Evolutionary conservation across 2,797 vertebrate species (phyloP).

Genomic region (Hozukius guyotensis): DNA sequence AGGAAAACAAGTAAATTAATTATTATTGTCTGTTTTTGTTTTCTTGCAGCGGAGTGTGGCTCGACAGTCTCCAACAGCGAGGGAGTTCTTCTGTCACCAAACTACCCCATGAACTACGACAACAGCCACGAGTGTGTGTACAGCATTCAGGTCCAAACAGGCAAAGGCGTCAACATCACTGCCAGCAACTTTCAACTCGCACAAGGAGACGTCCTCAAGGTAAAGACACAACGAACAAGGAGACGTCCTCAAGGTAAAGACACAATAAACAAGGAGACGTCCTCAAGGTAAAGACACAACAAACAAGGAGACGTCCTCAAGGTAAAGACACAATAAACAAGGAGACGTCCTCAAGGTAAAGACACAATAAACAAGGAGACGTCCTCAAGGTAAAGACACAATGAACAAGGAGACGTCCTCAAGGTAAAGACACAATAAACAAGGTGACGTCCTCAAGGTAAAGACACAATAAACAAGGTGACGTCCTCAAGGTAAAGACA

Average conservation of each 20-base stretch:
- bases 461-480: constrained; percentile 82
- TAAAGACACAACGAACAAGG: constrained; percentile 83
- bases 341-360: constrained; percentile 96
- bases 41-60: constrained; percentile 92
- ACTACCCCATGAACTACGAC: constrained; percentile 95
- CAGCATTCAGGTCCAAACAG: constrained; percentile 95
- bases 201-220: constrained; percentile 96
- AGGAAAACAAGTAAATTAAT: neutral
- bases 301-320: constrained; percentile 93
- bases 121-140: constrained; percentile 98
- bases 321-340: constrained; percentile 84
- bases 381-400: constrained; percentile 90
- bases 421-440: constrained; percentile 86
- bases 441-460: constrained; percentile 97
- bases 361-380: constrained; percentile 85
- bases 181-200: constrained; percentile 92
- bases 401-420: constrained; percentile 90
- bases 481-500: constrained; percentile 92
- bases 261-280: constrained; percentile 86
- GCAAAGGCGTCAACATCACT: constrained; percentile 96
- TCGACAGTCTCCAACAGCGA: constrained; percentile 91
- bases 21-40: constrained; percentile 23
- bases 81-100: constrained; percentile 94
- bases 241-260: constrained; percentile 94
- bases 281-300: constrained; percentile 88